These are phyloP conservation scores for Drosophila trapezifrons DNA, from an alignment of 1,140 invertebrate genomes.

Conservation along the genomic window DNA sequence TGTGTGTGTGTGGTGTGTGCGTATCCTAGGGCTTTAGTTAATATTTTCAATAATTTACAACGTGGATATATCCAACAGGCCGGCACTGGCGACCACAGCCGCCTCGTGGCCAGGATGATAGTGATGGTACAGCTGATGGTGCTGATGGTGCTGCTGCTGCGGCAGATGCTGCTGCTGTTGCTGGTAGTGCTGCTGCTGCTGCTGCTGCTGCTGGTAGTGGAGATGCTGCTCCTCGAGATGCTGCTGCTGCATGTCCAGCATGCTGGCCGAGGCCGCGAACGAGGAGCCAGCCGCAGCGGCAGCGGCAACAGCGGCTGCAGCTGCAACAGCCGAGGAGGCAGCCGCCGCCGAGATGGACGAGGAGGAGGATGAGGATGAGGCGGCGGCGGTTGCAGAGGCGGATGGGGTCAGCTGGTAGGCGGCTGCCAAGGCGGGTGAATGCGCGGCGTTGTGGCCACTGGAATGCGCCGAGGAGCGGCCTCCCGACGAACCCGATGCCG, in stretches of 20 bases:
- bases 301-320: conserved; percentile 46
- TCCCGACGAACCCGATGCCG: conserved; percentile 74
- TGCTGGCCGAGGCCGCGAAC: conserved; percentile 66
- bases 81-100: conserved; percentile 62
- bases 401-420: conserved; percentile 64
- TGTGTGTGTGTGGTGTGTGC: conserved; percentile 31
- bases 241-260: conserved; percentile 77
- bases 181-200: conserved; percentile 50
- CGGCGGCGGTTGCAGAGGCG: conserved; percentile 7
- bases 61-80: conserved; percentile 83
- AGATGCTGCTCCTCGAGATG: conserved; percentile 63
- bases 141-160: conserved; percentile 57
- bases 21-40: conserved; percentile 56
- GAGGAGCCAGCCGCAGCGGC: conserved; percentile 45
- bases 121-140: conserved; percentile 66
- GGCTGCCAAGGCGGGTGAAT: conserved; percentile 81
- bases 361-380: conserved; percentile 23
- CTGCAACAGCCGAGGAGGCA: conserved; percentile 12
- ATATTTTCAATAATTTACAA: conserved; percentile 83
- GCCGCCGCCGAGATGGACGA: conserved; percentile 20
- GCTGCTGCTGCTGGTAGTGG: conserved; percentile 53
- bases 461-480: conserved; percentile 82
- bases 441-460: conserved; percentile 69
- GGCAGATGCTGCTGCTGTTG: conserved; percentile 63
- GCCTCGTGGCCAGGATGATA: conserved; percentile 60